Evolutionary conservation across 2,888 invertebrate genomes (phyloP), one percentile per base, ranked within the genome.

Genomic region (Plagiodera versicolora): DNA sequence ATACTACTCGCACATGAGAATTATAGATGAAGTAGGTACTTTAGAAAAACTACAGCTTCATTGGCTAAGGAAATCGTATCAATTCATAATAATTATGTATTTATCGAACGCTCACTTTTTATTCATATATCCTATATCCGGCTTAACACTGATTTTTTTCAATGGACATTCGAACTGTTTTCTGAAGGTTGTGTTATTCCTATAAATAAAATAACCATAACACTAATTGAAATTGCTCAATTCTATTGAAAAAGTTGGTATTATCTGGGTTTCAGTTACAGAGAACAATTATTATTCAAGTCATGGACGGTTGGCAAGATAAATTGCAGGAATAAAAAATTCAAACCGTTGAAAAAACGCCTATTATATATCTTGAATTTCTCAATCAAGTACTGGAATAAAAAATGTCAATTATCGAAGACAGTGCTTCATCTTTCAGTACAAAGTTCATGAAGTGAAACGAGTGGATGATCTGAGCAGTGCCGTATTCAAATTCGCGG

Each of bases 151-250:
- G 30, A 14, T 14, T 9, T 18, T 51, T 60, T 57, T 53, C 44
- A 45, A 18, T 48, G 11, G 11, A 17, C 35, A 64, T 63, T 62
- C 62, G 64, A 64, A 4, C 2, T 55, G 60, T 58, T 60, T 59
- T 58, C 18, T 56, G 64, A 67, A 67, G 64, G 64, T 56, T 59
- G 58, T 57, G 46, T 59, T 56, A 54, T 62, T 67, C 64, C 45
- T 63, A 64, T 62, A 57, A 60, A 56, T 17, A 19, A 48, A 16
- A 46, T 48, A 58, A 16, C 55, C 46, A 54, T 60, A 39, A 32
- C 58, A 45, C 32, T 63, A 52, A 59, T 63, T 52, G 47, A 17
- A 44, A 24, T 63, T 59, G 17, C 56, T 28, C 51, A 59, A 63
- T 45, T 39, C 51, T 19, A 58, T 46, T 50, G 52, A 58, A 61